These are phyloP conservation scores for Gallinago solitaria DNA, from an alignment of 2,797 vertebrate genomes.

Conservation along the genomic window DNA sequence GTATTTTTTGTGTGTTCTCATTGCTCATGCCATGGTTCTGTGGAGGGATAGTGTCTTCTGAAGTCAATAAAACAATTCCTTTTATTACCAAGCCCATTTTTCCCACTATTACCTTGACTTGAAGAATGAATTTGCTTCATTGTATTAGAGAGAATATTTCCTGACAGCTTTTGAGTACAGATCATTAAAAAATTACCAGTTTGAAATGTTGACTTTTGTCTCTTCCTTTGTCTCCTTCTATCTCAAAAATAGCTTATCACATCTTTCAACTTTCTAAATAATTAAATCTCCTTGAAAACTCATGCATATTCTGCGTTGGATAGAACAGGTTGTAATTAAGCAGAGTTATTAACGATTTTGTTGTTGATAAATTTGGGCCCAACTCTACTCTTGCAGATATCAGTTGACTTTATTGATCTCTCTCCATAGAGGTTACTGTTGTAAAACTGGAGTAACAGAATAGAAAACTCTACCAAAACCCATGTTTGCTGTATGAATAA, in stretches of 20 bases:
- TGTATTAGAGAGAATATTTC: slow-evolving; percentile 56
- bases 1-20: not conserved
- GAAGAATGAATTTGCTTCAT: slow-evolving; percentile 32
- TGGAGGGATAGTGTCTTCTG: not conserved
- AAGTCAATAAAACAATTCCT: slow-evolving; percentile 19
- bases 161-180: slow-evolving; percentile 62
- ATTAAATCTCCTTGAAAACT: slow-evolving; percentile 54
- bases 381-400: not conserved
- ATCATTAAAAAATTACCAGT: slow-evolving; percentile 60
- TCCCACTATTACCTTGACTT: not conserved
- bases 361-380: slow-evolving; percentile 43
- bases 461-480: not conserved
- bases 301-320: slow-evolving; percentile 23
- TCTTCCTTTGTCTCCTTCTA: slow-evolving; percentile 30
- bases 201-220: slow-evolving; percentile 66
- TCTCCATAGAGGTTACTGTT: not conserved
- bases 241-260: slow-evolving; percentile 53
- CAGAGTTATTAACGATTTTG: slow-evolving; percentile 44
- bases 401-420: slow-evolving; percentile 14
- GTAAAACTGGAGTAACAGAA: not conserved
- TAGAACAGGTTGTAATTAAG: slow-evolving; percentile 58
- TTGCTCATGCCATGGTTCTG: not conserved
- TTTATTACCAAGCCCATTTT: slow-evolving; percentile 33
- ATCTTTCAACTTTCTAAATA: slow-evolving; percentile 63
- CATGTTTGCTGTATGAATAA: not conserved